These are phyloP conservation scores for Muntiacus muntjak DNA, from an alignment of 2,113 vertebrate species.

Conservation along the genomic window DNA sequence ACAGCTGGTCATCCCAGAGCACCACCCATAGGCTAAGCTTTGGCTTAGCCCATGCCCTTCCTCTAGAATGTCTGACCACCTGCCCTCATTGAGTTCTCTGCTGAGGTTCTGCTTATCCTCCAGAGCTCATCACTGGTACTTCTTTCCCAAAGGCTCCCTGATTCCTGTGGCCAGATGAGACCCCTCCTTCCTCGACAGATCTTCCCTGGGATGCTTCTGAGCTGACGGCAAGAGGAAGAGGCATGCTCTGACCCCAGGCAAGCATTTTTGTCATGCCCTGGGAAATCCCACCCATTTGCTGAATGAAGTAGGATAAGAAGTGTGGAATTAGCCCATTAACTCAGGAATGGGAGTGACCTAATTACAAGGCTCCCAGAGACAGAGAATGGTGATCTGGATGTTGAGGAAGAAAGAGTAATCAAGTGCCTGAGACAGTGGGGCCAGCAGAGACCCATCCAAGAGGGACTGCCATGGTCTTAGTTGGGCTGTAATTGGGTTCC, in stretches of 20 bases:
- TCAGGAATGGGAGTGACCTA: neutral
- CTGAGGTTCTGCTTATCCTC: neutral
- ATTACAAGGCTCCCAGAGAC: neutral
- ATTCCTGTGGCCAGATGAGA: rapidly evolving
- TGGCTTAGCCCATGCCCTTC: neutral
- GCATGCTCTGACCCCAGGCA: neutral
- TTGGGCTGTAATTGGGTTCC: neutral
- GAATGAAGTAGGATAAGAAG: neutral
- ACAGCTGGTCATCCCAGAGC: neutral
- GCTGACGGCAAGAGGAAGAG: neutral
- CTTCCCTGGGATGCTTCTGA: neutral
- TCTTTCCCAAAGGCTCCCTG: neutral
- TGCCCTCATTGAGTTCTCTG: neutral
- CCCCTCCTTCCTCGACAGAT: neutral
- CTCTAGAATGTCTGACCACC: no score
- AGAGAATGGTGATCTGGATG: no score
- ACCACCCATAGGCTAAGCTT: neutral
- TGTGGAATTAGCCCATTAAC: neutral
- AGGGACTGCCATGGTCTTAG: neutral
- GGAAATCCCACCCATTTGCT: neutral
- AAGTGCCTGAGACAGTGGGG: neutral
- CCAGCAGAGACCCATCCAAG: neutral
- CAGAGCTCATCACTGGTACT: neutral
- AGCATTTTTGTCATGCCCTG: neutral
- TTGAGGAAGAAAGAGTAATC: neutral